A percentile compares a stretch with the other conserved stretches of the same genome.
Evolutionary conservation across 92 coral and sea anemone genomes (phyloP).

Genomic region (Heteractis magnifica): DNA sequence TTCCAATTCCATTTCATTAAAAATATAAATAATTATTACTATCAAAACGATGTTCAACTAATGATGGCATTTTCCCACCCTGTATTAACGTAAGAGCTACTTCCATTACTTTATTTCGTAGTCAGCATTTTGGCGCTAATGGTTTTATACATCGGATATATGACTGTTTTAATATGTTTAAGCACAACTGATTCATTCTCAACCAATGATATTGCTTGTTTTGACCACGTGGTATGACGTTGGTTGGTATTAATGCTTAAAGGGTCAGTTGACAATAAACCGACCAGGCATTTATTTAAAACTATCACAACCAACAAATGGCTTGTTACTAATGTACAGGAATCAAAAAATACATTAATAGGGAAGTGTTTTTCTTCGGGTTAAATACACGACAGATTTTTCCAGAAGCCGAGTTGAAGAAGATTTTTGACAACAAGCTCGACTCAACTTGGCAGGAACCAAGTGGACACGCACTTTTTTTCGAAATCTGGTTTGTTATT

Average conservation of each 20-base stretch:
- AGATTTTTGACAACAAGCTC: neutral
- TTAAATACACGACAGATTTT: neutral
- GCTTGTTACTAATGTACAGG: slow-evolving; percentile 15
- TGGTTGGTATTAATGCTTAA: slow-evolving; percentile 11
- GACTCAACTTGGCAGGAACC: neutral
- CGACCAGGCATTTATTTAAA: slow-evolving; percentile 28
- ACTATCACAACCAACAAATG: slow-evolving; percentile 20
- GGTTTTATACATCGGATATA: neutral
- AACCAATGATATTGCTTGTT: slow-evolving; percentile 13
- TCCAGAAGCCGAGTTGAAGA: neutral
- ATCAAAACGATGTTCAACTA: neutral
- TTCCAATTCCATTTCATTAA: neutral
- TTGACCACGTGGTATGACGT: slow-evolving; percentile 30
- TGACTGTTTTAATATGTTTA: neutral
- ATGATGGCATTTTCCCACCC: neutral
- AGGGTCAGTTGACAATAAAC: slow-evolving; percentile 42
- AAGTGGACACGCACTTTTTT: slow-evolving; percentile 7
- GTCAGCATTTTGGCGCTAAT: slow-evolving; percentile 5
- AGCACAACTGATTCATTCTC: neutral
- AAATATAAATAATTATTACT: neutral
- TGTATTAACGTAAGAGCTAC: neutral
- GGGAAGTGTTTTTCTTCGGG: neutral
- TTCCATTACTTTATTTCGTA: neutral
- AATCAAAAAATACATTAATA: neutral
- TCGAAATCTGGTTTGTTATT: slow-evolving; percentile 4